Conservation (phyloP, 2,888 invertebrate genomes). For the Orchestes rusci region DNA sequence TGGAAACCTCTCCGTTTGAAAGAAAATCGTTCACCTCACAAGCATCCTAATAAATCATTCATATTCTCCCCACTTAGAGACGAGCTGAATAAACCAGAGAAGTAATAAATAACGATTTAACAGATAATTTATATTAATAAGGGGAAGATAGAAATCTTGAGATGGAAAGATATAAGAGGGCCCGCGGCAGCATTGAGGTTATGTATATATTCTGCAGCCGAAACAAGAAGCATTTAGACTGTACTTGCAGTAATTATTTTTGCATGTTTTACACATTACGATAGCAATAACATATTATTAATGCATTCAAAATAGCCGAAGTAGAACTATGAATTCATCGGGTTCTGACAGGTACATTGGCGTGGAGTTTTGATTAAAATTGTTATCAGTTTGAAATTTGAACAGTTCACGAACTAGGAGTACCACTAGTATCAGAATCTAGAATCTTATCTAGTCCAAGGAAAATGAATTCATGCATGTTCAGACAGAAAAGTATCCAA, state of each 20-base stretch:
- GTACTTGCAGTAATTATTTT: conserved; percentile 27
- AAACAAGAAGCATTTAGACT: conserved; percentile 26
- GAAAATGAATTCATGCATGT: too few species aligned
- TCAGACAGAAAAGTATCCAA: too few species aligned
- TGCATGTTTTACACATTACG: conserved; percentile 24
- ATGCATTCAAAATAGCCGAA: too few species aligned
- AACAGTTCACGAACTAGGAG: too few species aligned
- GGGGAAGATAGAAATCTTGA: conserved; percentile 24
- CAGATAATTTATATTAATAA: conserved; percentile 28
- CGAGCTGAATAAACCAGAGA: conserved; percentile 15
- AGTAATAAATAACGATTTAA: conserved; percentile 25
- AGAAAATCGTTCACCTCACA: too few species aligned
- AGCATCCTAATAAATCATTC: conserved; percentile 15
- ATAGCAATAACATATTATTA: conserved; percentile 22
- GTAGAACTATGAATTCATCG: too few species aligned
- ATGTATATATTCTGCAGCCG: conserved; percentile 18
- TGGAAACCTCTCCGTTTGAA: too few species aligned
- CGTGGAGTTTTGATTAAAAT: too few species aligned
- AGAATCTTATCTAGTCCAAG: too few species aligned
- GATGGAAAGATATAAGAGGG: conserved; percentile 17
- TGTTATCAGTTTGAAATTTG: too few species aligned
- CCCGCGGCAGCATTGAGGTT: conserved; percentile 17
- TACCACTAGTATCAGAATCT: too few species aligned
- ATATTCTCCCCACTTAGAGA: conserved; percentile 9
- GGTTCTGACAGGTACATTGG: too few species aligned